phyloP scores from a whole-genome alignment of 2,797 vertebrate genomes.

The Cossypha dichroa region DNA sequence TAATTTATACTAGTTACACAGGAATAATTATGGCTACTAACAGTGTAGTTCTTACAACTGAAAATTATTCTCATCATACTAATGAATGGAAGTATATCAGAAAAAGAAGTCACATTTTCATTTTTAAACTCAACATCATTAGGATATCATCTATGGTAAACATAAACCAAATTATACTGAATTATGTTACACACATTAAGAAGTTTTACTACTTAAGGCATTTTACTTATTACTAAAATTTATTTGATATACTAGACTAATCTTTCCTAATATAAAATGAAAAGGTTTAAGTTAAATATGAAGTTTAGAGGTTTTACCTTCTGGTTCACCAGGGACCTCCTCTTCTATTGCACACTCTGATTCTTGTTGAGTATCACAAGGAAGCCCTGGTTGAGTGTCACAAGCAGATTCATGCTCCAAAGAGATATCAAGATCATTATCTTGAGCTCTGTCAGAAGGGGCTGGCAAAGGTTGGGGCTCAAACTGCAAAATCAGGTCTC shows the following conservation, averaged over 20 bases:
- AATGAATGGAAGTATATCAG: background rate
- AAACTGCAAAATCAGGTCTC: slow-evolving; percentile 84
- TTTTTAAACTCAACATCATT: background rate
- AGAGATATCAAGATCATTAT: slow-evolving; percentile 88
- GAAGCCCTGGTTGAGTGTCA: slow-evolving; percentile 30
- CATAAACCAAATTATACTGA: background rate
- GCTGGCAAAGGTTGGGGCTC: slow-evolving; percentile 87
- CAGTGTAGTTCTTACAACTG: background rate
- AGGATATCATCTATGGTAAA: background rate
- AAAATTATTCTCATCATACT: background rate
- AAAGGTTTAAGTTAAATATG: background rate
- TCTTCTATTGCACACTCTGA: background rate
- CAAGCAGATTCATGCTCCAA: slow-evolving; percentile 75
- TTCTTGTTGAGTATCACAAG: background rate
- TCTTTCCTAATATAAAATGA: background rate
- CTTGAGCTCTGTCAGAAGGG: slow-evolving; percentile 73
- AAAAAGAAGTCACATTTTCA: background rate
- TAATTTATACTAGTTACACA: background rate
- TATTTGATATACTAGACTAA: background rate
- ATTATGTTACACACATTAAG: background rate
- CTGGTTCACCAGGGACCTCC: background rate
- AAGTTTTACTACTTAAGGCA: background rate
- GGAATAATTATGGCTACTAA: background rate
- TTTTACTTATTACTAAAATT: background rate
- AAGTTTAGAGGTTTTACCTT: slow-evolving; percentile 39